Conservation (phyloP, 2,797 vertebrate genomes). For the Gambusia yucatana region DNA sequence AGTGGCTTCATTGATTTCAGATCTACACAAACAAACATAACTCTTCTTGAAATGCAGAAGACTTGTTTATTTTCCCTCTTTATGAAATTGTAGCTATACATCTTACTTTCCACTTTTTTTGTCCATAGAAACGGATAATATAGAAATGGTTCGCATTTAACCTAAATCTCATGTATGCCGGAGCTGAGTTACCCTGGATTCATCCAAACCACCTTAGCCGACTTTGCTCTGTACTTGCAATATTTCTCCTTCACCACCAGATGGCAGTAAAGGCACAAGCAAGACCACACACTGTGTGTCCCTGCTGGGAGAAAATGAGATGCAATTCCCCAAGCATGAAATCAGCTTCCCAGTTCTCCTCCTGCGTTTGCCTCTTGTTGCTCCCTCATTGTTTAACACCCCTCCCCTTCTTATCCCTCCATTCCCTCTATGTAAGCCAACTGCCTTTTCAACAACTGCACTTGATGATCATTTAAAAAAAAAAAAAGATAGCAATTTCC, state of each 20-base stretch:
- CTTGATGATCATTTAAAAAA: slow-evolving; percentile 54
- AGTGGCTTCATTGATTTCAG: slow-evolving; percentile 48
- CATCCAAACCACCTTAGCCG: slow-evolving; percentile 7
- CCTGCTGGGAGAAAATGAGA: slow-evolving; percentile 64
- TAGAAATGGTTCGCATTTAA: not conserved
- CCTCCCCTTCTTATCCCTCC: not conserved
- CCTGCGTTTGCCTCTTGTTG: slow-evolving; percentile 53
- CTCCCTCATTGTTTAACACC: slow-evolving; percentile 28
- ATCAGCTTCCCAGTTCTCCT: slow-evolving; percentile 78
- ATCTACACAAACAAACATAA: slow-evolving; percentile 30
- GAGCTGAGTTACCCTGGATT: slow-evolving; percentile 13
- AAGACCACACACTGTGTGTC: slow-evolving; percentile 21
- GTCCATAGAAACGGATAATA: slow-evolving; percentile 37
- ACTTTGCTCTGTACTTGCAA: slow-evolving; percentile 18
- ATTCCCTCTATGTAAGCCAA: slow-evolving; percentile 19
- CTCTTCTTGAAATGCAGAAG: slow-evolving; percentile 36
- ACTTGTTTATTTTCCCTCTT: slow-evolving; percentile 40
- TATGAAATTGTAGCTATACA: slow-evolving; percentile 35
- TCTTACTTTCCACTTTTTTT: slow-evolving; percentile 26
- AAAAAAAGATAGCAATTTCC: slow-evolving; percentile 28
- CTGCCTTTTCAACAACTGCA: slow-evolving; percentile 34
- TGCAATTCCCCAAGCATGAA: slow-evolving; percentile 77
- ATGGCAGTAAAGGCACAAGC: slow-evolving; percentile 67
- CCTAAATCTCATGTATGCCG: slow-evolving; percentile 14
- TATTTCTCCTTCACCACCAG: slow-evolving; percentile 43